Evolutionary conservation across 2,113 vertebrate species (phyloP).

Genomic region (Prionailurus viverrinus): DNA sequence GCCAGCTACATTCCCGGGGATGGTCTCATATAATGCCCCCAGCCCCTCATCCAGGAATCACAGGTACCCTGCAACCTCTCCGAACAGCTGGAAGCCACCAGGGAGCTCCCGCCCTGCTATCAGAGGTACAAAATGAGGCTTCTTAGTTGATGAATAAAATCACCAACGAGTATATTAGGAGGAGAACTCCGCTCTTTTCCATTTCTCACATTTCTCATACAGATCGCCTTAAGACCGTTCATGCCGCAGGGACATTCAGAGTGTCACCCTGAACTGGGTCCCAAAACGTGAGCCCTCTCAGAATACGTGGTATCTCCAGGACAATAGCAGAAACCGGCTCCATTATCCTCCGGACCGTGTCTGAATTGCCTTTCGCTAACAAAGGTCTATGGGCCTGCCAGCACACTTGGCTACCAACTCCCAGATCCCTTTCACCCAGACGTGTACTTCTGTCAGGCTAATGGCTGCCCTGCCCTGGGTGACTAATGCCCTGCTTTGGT

Average conservation of each 20-base stretch:
- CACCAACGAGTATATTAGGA: neutral
- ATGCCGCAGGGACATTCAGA: neutral
- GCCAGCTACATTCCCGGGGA: neutral
- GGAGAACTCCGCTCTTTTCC: neutral
- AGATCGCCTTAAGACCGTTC: neutral
- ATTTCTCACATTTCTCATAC: neutral
- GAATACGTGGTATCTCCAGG: neutral
- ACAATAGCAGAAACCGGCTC: constrained; percentile 7
- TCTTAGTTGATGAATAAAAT: constrained; percentile 24
- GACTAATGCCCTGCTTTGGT: neutral
- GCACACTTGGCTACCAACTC: neutral
- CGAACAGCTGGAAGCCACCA: neutral
- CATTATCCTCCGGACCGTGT: neutral
- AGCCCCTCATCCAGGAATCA: neutral
- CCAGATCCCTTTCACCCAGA: neutral
- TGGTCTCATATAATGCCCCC: no score
- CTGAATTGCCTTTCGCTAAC: neutral
- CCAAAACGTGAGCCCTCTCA: neutral
- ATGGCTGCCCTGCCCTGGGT: neutral
- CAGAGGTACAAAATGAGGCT: neutral
- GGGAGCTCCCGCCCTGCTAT: neutral
- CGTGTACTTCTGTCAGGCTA: neutral
- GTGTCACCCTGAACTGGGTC: neutral
- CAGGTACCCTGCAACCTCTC: neutral
- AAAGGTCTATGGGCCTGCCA: neutral